A percentile compares a stretch with the other conserved stretches of the same genome.
phyloP scores from a whole-genome alignment of 2,888 invertebrate species.

The Mesorhabditis spiculigera region DNA sequence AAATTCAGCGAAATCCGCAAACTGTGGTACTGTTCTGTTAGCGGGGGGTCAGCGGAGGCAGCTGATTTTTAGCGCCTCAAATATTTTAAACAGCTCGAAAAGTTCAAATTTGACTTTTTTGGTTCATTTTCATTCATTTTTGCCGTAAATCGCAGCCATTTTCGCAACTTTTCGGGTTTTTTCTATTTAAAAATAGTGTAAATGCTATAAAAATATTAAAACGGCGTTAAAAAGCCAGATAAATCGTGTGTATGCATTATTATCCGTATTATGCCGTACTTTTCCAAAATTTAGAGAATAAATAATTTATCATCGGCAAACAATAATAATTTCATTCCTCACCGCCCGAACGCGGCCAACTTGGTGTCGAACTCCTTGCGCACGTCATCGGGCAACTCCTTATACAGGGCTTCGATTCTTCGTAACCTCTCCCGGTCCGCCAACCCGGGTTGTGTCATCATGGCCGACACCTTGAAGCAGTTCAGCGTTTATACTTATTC shows the following conservation, averaged over 20 bases:
- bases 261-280: not conserved
- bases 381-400: constrained; percentile 26
- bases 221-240: not conserved
- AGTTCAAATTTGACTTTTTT: too few relatives aligned
- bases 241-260: not conserved
- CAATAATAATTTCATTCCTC: not conserved
- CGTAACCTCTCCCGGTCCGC: constrained; percentile 27
- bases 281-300: not conserved
- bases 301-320: not conserved
- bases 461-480: constrained; percentile 26
- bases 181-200: too few relatives aligned
- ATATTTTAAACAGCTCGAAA: too few relatives aligned
- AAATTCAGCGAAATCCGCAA: too few relatives aligned
- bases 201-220: too few relatives aligned
- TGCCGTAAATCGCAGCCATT: too few relatives aligned
- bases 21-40: too few relatives aligned
- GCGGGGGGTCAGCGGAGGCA: too few relatives aligned
- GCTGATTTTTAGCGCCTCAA: too few relatives aligned
- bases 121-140: too few relatives aligned
- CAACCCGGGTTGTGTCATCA: constrained; percentile 33
- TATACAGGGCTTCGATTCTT: constrained; percentile 33
- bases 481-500: too few relatives aligned
- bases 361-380: constrained; percentile 39
- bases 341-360: constrained; percentile 11
- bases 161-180: too few relatives aligned